Base-by-base conservation (phyloP, 2,888 invertebrate genomes). In the Deroplatys truncata region DNA sequence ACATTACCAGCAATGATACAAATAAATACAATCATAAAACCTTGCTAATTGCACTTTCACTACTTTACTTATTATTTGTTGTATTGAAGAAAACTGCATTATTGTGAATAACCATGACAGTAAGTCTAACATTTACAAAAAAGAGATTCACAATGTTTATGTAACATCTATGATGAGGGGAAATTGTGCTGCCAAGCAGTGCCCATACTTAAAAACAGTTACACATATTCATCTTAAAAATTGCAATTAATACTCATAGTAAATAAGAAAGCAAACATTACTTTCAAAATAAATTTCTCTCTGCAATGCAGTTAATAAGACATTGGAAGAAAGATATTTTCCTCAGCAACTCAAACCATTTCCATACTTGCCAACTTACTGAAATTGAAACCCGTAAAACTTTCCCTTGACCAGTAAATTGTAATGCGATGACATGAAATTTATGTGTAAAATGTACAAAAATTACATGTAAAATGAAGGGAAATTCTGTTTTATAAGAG, bases 41-140 rank as follows among this genome's bases (percentile, higher is more conserved):
- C 35, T 29, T 28, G 82, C 87, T 87, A 87, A 87, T 87, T 87
- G 87, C 87, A 87, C 87, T 87, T 87, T 43, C 87, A 87, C 87
- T 87, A 87, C 56, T 35, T 28, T 43, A 84, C 35, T 35, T 49
- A 56, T 87, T 87, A 87, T 87, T 72, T 72, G 25, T 72, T 72
- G 25, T 72, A 72, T 20, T 72, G 56, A 72, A 72, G 56, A 72
- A 72, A 72, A 72, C 56, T 72, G 56, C 56, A 72, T 72, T 72
- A 20, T 20, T 72, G 25, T 72, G 56, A 72, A 72, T 72, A 72
- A 72, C 20, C 20, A 72, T 72, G 56, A 72, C 56, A 72, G 56
- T 72, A 72, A 72, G 2, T 72, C 56, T 72, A 72, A 72, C 56
- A 72, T 72, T 72, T 72, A 72, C 56, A 72, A 72, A 35, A n/a